These are phyloP conservation scores for Nannobrachium achirus DNA, from an alignment of 2,113 vertebrate species.

Conservation along the genomic window DNA sequence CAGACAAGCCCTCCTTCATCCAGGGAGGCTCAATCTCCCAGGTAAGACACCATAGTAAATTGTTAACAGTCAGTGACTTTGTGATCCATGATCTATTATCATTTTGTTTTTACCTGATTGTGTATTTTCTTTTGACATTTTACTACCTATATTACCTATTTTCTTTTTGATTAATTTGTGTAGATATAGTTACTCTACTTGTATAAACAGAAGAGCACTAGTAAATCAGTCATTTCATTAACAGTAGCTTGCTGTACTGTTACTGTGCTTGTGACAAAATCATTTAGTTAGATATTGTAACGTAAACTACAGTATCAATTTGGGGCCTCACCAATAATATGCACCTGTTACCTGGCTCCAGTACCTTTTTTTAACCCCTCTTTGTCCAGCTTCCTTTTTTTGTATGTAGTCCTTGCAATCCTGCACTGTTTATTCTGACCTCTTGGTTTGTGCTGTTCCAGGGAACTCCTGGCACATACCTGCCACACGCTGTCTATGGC, in stretches of 20 bases:
- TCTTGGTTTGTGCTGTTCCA: constrained; percentile 64
- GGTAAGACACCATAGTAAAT: constrained; percentile 73
- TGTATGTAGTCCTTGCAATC: constrained; percentile 8
- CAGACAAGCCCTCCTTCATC: constrained; percentile 97
- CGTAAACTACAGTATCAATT: too few relatives aligned
- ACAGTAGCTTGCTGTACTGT: too few relatives aligned
- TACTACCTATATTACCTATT: too few relatives aligned
- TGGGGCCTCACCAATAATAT: too few relatives aligned
- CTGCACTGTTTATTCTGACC: constrained; percentile 12
- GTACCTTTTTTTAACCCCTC: background rate
- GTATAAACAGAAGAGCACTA: background rate
- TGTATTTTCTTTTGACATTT: too few relatives aligned
- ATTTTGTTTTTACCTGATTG: too few relatives aligned
- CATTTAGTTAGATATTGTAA: background rate
- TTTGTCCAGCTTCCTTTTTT: constrained; percentile 3
- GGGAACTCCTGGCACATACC: constrained; percentile 96
- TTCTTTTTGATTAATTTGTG: too few relatives aligned
- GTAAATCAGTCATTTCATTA: too few relatives aligned
- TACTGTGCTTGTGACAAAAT: background rate
- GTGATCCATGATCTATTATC: too few relatives aligned
- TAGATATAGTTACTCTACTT: too few relatives aligned
- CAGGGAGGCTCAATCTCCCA: constrained; percentile 98
- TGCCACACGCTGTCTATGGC: constrained; percentile 88
- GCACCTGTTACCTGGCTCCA: background rate
- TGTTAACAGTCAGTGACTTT: background rate